Conservation (phyloP, 30 jellyfish, hydroid and myxozoan species). For the Sanderia malayensis region DNA sequence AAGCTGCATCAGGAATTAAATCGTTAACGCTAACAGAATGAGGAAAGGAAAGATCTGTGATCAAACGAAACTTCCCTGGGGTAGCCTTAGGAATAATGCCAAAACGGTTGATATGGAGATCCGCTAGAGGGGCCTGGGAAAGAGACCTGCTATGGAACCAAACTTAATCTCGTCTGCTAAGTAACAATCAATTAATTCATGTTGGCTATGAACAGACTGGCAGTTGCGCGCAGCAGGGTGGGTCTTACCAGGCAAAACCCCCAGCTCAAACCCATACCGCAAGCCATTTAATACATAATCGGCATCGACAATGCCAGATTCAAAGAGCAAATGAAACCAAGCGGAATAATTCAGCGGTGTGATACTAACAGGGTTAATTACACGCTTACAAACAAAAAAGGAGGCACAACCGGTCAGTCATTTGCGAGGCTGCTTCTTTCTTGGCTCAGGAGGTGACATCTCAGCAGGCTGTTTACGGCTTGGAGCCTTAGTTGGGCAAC, state of each 20-base stretch:
- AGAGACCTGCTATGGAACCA: conserved; percentile 73
- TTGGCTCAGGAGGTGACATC: not conserved
- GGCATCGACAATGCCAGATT: not conserved
- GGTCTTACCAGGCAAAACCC: conserved; percentile 1
- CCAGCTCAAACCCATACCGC: not conserved
- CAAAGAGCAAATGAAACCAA: not conserved
- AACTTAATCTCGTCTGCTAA: conserved; percentile 24
- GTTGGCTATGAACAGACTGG: conserved; percentile 25
- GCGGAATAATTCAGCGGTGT: not conserved
- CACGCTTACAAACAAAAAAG: not conserved
- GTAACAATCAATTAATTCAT: conserved; percentile 36
- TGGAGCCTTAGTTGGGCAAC: not conserved
- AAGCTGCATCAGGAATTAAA: conserved; percentile 29
- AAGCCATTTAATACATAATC: not conserved
- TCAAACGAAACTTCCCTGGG: conserved; percentile 64
- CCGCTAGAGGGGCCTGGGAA: conserved; percentile 24
- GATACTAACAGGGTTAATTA: not conserved
- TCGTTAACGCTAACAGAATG: conserved; percentile 38
- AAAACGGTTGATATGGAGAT: conserved; percentile 50
- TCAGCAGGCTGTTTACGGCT: not conserved
- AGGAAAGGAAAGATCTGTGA: conserved; percentile 57
- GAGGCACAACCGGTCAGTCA: not conserved
- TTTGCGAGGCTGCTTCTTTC: not conserved
- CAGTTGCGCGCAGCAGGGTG: conserved; percentile 43
- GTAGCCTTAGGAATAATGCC: conserved; percentile 70